Evolutionary conservation across 2,888 invertebrate genomes (phyloP).

Genomic region (Epinotia nisella): DNA sequence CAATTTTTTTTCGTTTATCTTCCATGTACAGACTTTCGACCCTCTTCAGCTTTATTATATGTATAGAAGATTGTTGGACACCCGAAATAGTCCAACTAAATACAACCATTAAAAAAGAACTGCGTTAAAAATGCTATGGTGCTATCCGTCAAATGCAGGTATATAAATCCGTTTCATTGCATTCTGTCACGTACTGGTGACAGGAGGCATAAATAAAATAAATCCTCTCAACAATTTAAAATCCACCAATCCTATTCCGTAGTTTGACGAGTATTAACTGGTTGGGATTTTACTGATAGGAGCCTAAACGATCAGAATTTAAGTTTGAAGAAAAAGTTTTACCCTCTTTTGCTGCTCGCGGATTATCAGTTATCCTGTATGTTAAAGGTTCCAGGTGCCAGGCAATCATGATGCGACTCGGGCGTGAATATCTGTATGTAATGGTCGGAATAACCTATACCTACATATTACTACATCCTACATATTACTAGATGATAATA

Average conservation of each 20-base stretch:
- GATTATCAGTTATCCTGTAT: too few species aligned
- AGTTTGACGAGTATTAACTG: not conserved
- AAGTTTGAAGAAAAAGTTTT: not conserved
- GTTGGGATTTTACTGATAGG: not conserved
- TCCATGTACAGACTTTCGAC: too few species aligned
- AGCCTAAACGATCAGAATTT: not conserved
- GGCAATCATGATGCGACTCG: too few species aligned
- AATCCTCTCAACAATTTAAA: not conserved
- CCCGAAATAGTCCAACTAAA: too few species aligned
- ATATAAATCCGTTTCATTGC: slow-evolving; percentile 6
- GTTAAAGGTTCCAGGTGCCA: too few species aligned
- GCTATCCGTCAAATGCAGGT: not conserved
- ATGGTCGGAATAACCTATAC: too few species aligned
- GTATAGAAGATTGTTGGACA: too few species aligned
- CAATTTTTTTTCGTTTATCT: too few species aligned
- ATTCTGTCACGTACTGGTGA: slow-evolving; percentile 12
- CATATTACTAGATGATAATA: too few species aligned
- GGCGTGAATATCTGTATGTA: too few species aligned
- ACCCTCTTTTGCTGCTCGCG: not conserved
- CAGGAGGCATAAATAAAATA: slow-evolving; percentile 3
- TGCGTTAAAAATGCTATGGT: not conserved
- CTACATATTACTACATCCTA: too few species aligned
- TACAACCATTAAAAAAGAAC: not conserved
- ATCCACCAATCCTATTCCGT: not conserved
- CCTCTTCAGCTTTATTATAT: too few species aligned